Evolutionary conservation across 2,797 vertebrate species (phyloP).

Genomic region (Ispidina picta): DNA sequence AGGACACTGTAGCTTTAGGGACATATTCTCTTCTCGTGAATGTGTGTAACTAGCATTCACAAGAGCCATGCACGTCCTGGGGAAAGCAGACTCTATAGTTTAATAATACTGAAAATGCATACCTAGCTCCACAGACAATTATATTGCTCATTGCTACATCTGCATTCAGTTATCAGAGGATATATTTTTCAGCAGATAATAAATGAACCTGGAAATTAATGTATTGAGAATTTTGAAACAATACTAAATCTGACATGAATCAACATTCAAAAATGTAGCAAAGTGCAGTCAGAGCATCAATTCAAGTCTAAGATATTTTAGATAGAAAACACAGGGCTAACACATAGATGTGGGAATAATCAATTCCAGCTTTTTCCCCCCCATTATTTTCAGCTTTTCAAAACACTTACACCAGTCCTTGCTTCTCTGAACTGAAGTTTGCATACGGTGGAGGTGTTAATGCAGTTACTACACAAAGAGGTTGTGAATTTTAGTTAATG

Average conservation of each 20-base stretch:
- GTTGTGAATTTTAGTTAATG: slow-evolving; percentile 66
- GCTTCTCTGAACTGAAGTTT: slow-evolving; percentile 40
- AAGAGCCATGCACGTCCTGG: slow-evolving; percentile 5
- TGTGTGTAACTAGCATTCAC: slow-evolving; percentile 21
- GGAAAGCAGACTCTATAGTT: slow-evolving; percentile 48
- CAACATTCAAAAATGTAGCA: neutral
- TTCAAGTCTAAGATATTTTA: neutral
- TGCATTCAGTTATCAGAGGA: slow-evolving; percentile 46
- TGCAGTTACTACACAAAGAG: slow-evolving; percentile 39
- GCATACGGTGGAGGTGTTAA: slow-evolving; percentile 54
- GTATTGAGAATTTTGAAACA: slow-evolving; percentile 22
- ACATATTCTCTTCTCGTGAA: slow-evolving; percentile 43
- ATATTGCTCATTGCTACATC: neutral
- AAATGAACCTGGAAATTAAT: slow-evolving; percentile 24
- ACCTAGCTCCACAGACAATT: slow-evolving; percentile 46
- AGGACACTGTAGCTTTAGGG: slow-evolving; percentile 50
- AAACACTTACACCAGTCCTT: slow-evolving; percentile 31
- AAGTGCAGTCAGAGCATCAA: slow-evolving; percentile 1
- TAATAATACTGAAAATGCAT: slow-evolving; percentile 39
- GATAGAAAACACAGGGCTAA: slow-evolving; percentile 2
- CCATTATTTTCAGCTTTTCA: slow-evolving; percentile 42
- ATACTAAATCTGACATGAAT: neutral
- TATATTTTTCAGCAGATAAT: slow-evolving; percentile 23
- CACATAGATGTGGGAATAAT: slow-evolving; percentile 11
- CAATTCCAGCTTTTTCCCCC: neutral